Conservation (phyloP, 2,797 vertebrate species). For the Peromyscus attwateri region DNA sequence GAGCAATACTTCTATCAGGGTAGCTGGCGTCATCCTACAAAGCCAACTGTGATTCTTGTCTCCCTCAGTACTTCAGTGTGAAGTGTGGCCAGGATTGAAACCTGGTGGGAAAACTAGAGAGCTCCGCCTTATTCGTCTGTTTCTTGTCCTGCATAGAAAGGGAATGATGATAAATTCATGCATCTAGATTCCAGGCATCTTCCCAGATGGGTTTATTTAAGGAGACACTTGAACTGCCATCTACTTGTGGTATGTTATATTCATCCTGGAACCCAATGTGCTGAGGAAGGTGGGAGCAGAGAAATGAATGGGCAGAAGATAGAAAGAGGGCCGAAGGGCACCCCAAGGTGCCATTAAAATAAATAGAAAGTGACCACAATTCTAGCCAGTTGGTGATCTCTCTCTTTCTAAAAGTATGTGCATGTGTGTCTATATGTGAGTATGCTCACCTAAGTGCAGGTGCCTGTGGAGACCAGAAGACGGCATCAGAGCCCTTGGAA, state of each 20-base stretch:
- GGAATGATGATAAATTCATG: neutral
- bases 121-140: neutral
- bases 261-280: neutral
- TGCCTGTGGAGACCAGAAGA: neutral
- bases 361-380: neutral
- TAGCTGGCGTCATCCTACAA: neutral
- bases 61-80: neutral
- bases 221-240: neutral
- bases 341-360: neutral
- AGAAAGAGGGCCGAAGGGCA: neutral
- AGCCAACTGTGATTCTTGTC: neutral
- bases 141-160: neutral
- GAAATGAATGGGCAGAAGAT: neutral
- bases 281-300: neutral
- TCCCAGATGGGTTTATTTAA: neutral
- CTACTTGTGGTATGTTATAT: neutral
- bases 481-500: too few species aligned
- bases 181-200: neutral
- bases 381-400: neutral
- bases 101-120: neutral
- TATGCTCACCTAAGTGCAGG: neutral
- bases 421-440: neutral
- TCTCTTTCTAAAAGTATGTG: neutral
- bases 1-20: neutral
- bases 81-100: neutral